phyloP scores from a whole-genome alignment of 1,140 invertebrate species.

The Eueides isabella region DNA sequence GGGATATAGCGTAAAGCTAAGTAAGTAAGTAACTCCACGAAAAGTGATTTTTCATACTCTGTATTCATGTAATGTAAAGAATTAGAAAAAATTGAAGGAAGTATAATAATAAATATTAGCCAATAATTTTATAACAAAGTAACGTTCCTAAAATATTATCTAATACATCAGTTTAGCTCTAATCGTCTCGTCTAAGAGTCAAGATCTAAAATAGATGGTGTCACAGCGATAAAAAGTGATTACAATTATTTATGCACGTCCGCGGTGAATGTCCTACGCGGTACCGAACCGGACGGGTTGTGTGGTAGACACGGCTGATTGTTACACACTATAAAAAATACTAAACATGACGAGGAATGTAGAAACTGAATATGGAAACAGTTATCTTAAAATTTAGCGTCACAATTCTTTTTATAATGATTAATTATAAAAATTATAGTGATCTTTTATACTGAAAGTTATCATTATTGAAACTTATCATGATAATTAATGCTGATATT shows the following conservation, averaged over 20 bases:
- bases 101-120: neutral
- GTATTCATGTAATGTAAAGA: no score
- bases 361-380: neutral
- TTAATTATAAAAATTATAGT: no score
- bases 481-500: no score
- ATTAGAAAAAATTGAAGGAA: no score
- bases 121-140: neutral
- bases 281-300: constrained; percentile 22
- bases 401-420: no score
- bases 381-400: neutral
- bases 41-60: no score
- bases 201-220: constrained; percentile 54
- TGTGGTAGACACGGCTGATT: constrained; percentile 7
- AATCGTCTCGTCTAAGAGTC: neutral
- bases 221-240: constrained; percentile 62
- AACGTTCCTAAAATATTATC: neutral
- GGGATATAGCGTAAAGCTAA: no score
- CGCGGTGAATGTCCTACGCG: constrained; percentile 55
- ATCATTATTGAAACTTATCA: no score
- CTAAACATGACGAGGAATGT: neutral
- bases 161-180: neutral
- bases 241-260: constrained; percentile 72
- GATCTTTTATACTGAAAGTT: no score
- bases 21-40: no score
- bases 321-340: constrained; percentile 21